These are phyloP conservation scores for Drosophila subpulchrella DNA, from an alignment of 1,140 invertebrate species.

Conservation along the genomic window DNA sequence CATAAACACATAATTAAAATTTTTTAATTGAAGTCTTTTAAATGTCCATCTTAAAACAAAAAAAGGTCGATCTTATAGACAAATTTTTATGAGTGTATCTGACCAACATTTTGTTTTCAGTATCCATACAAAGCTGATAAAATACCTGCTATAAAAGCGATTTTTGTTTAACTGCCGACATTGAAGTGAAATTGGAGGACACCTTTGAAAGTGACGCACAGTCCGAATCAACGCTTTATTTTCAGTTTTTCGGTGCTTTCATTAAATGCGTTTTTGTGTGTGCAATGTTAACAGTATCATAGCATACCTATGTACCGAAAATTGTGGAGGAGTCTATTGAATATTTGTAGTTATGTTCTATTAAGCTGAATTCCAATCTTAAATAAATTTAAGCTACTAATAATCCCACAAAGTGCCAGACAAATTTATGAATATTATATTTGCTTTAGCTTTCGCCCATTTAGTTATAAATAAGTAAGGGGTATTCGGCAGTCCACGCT, in stretches of 20 bases:
- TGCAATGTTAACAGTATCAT: not conserved
- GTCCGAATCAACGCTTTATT: not conserved
- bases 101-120: not conserved
- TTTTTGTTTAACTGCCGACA: slow-evolving; percentile 5
- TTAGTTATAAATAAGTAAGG: not conserved
- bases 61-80: too few species aligned
- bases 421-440: not conserved
- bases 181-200: slow-evolving; percentile 4
- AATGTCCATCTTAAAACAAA: too few species aligned
- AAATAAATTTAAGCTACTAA: too few species aligned
- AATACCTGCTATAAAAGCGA: slow-evolving; percentile 3
- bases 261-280: slow-evolving; percentile 9
- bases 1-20: too few species aligned
- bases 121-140: not conserved
- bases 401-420: not conserved
- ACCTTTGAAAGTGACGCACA: slow-evolving; percentile 1
- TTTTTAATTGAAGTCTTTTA: too few species aligned
- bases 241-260: slow-evolving; percentile 5
- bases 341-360: not conserved
- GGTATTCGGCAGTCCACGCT: not conserved
- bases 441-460: not conserved
- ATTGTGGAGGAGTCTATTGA: not conserved
- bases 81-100: too few species aligned
- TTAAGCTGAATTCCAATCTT: not conserved
- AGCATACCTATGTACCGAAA: not conserved